Evolutionary conservation across 2,888 invertebrate genomes (phyloP), one percentile per base, ranked within the genome.

Genomic region (Deroplatys truncata): DNA sequence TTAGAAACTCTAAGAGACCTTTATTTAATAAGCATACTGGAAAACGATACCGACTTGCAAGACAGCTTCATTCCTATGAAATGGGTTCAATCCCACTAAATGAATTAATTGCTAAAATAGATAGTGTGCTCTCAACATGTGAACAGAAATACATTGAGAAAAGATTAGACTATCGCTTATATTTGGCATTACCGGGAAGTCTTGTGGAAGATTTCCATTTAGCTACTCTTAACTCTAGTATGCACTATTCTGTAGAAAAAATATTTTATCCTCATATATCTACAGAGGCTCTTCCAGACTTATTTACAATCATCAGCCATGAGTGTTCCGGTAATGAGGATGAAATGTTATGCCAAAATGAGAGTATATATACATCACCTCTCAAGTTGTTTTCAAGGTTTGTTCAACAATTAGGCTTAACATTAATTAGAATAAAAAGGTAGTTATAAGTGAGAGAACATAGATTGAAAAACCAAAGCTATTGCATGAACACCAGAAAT

Each of bases 241-340:
- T 43, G 20, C 91, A 91, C 25, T 90, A 90, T 85, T 88, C 90
- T 13, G 90, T 91, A 35, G 90, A 91, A 20, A 90, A 90, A 25
- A 94, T 94, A 0, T 97, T 96, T 93, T 97, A 96, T 94, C 97
- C 97, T 0, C 97, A 98, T 93, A 93, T 97, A 90, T 96, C 97
- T 84, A 95, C 95, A 0, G 97, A 98, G 93, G 97, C 96, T 1
- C 94, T 97, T 89, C 97, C 97, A 0, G 89, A 90, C 4, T 85
- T 91, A 28, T 94, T 94, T 83, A 35, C 82, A 31, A n/a, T 87
- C n/a, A 28, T 82, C 13, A 82, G 28, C n/a, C 35, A 87, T n/a
- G 87, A 87, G 2, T 87, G 87, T 35, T 35, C 43, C 20, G n/a
- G 31, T 31, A n/a, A 35, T 83, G 83, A 87, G 10, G 13, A 25